These are phyloP conservation scores for Limonius californicus DNA, from an alignment of 1,140 invertebrate species.

Conservation along the genomic window DNA sequence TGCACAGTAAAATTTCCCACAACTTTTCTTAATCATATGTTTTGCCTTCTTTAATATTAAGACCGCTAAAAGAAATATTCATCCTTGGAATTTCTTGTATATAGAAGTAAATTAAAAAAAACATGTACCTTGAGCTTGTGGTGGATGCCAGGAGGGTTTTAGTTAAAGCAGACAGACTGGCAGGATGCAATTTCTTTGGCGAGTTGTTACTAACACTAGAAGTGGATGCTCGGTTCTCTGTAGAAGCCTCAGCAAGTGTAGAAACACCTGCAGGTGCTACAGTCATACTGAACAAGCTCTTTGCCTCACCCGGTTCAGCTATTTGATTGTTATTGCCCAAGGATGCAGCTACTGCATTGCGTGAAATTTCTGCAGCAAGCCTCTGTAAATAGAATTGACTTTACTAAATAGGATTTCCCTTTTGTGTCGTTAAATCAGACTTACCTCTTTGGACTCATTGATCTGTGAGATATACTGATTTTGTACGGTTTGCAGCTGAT, in stretches of 20 bases:
- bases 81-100: no score
- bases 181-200: slow-evolving; percentile 8
- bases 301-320: slow-evolving; percentile 29
- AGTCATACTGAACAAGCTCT: slow-evolving; percentile 35
- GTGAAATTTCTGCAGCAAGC: slow-evolving; percentile 67
- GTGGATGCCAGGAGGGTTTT: slow-evolving; percentile 6
- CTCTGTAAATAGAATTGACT: no score
- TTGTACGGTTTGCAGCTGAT: slow-evolving; percentile 76
- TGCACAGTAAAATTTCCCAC: no score
- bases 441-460: slow-evolving; percentile 81
- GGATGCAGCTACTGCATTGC: slow-evolving; percentile 58
- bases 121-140: not conserved
- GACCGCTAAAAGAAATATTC: no score
- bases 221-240: not conserved
- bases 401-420: slow-evolving; percentile 33
- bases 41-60: no score
- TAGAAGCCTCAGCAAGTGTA: not conserved
- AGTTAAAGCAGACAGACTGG: not conserved
- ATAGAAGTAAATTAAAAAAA: no score
- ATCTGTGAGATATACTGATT: slow-evolving; percentile 77
- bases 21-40: no score
- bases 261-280: not conserved
- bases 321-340: slow-evolving; percentile 39
- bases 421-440: not conserved
- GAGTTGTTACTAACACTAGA: slow-evolving; percentile 4